phyloP scores from a whole-genome alignment of 2,888 invertebrate genomes.

The Thereva unica region DNA sequence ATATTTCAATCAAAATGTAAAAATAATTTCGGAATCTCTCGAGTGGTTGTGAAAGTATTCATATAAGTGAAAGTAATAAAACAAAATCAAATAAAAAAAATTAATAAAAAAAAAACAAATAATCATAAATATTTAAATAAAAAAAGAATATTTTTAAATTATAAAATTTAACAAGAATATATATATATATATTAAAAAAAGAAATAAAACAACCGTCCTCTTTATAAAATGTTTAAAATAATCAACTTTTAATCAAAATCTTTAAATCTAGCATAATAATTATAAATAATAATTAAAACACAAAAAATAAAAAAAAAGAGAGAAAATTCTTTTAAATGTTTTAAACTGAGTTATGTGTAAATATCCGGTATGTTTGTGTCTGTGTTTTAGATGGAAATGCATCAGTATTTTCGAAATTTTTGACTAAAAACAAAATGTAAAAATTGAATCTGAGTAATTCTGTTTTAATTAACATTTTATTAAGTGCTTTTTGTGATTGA shows the following conservation, averaged over 20 bases:
- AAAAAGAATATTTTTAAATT: conserved; percentile 28
- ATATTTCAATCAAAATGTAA: conserved; percentile 29
- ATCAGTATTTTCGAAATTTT: too few species aligned
- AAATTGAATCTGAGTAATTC: too few species aligned
- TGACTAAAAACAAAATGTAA: too few species aligned
- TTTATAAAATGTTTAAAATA: conserved; percentile 45
- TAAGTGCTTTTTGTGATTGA: too few species aligned
- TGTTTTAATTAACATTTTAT: too few species aligned
- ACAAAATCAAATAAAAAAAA: conserved; percentile 25
- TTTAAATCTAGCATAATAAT: conserved; percentile 29
- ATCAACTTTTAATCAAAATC: conserved; percentile 24
- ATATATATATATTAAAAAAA: conserved; percentile 36
- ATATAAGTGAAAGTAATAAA: not conserved
- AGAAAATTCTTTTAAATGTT: too few species aligned
- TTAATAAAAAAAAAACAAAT: conserved; percentile 41
- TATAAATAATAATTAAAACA: conserved; percentile 25
- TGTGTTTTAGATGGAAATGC: too few species aligned
- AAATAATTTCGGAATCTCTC: conserved; percentile 46
- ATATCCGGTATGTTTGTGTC: too few species aligned
- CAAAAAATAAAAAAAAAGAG: not conserved
- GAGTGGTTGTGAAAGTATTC: conserved; percentile 46
- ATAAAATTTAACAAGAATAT: conserved; percentile 31
- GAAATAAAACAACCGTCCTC: conserved; percentile 46
- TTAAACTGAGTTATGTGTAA: too few species aligned
- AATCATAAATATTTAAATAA: conserved; percentile 2